A percentile compares a stretch with the other conserved stretches of the same genome.
Evolutionary conservation across 2,113 vertebrate species (phyloP).

Genomic region (Bucco capensis): DNA sequence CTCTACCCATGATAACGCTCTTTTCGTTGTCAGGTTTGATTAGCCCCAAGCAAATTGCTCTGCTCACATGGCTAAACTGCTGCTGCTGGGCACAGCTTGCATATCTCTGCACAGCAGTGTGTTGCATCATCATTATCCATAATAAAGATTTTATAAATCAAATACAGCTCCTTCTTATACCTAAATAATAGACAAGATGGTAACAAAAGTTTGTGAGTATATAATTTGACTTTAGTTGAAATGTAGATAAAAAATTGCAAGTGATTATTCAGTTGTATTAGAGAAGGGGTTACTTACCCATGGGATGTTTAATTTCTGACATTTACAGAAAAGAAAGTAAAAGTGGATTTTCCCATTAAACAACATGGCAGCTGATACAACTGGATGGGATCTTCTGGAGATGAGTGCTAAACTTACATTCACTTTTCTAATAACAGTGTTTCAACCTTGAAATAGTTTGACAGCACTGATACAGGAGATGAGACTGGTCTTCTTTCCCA

Average conservation of each 20-base stretch:
- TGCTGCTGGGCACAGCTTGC: neutral
- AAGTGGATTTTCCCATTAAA: neutral
- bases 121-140: neutral
- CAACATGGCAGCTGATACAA: neutral
- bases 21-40: neutral
- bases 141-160: neutral
- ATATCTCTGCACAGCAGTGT: neutral
- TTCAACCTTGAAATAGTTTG: neutral
- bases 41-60: neutral
- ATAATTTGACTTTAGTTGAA: neutral
- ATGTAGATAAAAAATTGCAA: neutral
- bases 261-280: neutral
- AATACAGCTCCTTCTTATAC: neutral
- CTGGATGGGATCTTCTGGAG: rapidly evolving
- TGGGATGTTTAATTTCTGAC: neutral
- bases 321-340: neutral
- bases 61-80: neutral
- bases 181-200: neutral
- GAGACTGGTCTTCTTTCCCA: neutral
- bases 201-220: neutral
- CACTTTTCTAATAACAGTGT: neutral
- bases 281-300: neutral
- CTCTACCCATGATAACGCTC: neutral
- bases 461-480: neutral
- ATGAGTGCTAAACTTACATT: neutral